Evolutionary conservation across 2,888 invertebrate genomes (phyloP), one percentile per base, ranked within the genome.

Genomic region (Phymatocera aterrima): DNA sequence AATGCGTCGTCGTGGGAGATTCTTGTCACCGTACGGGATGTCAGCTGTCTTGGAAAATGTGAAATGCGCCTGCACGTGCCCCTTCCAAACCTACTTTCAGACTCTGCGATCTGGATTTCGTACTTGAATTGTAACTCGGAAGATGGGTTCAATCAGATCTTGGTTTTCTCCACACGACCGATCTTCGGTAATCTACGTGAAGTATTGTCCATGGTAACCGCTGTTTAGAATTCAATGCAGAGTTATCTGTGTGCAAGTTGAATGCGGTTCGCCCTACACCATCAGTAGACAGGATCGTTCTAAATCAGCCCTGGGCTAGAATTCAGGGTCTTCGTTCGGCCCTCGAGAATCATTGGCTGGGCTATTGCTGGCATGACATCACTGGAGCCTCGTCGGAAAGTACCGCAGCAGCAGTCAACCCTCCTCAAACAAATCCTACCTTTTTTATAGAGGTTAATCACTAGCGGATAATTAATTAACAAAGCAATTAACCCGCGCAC

Each of bases 1-100:
- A 72, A 72, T 72, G 61, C 77, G 77, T 57, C 77, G 77, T 57
- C 61, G 77, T 77, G 77, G 60, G 48, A 77, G 77, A 77, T 77
- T 46, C 18, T 72, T 72, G 72, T 72, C 72, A 72, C 72, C 51
- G 72, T 51, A 72, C 72, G 72, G 48, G 28, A 43, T 72, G 72
- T 72, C 72, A 72, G 72, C 72, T 72, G 72, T 72, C 72, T 72
- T 51, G 72, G 72, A 12, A 31, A 51, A 72, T 72, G 72, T 72
- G 72, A 48, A 72, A 72, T 34, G 72, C 51, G 31, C 31, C 72
- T 51, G n/a, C 51, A 72, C 18, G 31, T 34, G 48, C 34, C 8
- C 12, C 48, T 51, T 48, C 21, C 21, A 34, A 34, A 43, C 72
- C 34, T 3, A n/a, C 72, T 64, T n/a, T 51, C 15, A 28, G 31